A percentile compares a stretch with the other conserved stretches of the same genome.
These are phyloP conservation scores for Limnothrissa miodon DNA, from an alignment of 2,113 vertebrate genomes.

Conservation along the genomic window DNA sequence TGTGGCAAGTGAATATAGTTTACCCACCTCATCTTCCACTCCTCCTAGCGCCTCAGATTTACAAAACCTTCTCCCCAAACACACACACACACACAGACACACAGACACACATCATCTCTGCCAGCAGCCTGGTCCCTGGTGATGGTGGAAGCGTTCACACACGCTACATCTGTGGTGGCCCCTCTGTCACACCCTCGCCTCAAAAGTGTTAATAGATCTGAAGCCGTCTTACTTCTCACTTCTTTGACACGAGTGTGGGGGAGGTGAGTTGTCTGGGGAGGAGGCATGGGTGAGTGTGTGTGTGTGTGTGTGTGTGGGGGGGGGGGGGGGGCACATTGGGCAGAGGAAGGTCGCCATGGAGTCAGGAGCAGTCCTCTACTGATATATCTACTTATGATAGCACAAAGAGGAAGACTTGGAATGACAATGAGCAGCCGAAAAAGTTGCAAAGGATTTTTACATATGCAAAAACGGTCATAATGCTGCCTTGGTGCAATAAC, in stretches of 20 bases:
- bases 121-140: conserved; percentile 30
- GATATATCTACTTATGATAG: not conserved
- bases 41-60: conserved; percentile 43
- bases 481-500: not conserved
- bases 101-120: conserved; percentile 7
- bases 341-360: conserved; percentile 51
- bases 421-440: not conserved
- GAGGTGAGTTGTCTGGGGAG: conserved; percentile 55
- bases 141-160: conserved; percentile 54
- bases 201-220: conserved; percentile 70
- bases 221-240: conserved; percentile 73
- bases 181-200: conserved; percentile 33
- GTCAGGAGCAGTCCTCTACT: conserved; percentile 62
- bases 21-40: not conserved
- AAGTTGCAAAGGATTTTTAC: not conserved
- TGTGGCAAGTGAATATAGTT: conserved; percentile 4
- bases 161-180: conserved; percentile 24
- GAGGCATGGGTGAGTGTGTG: conserved; percentile 51
- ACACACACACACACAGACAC: conserved; percentile 24
- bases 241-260: conserved; percentile 61
- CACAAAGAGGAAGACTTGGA: not conserved
- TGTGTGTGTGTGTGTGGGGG: conserved; percentile 50
- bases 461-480: not conserved
- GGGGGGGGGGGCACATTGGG: conserved; percentile 47
- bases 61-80: conserved; percentile 30